Base-by-base conservation (phyloP, 2,113 vertebrate species). In the Cnemophilus loriae region DNA sequence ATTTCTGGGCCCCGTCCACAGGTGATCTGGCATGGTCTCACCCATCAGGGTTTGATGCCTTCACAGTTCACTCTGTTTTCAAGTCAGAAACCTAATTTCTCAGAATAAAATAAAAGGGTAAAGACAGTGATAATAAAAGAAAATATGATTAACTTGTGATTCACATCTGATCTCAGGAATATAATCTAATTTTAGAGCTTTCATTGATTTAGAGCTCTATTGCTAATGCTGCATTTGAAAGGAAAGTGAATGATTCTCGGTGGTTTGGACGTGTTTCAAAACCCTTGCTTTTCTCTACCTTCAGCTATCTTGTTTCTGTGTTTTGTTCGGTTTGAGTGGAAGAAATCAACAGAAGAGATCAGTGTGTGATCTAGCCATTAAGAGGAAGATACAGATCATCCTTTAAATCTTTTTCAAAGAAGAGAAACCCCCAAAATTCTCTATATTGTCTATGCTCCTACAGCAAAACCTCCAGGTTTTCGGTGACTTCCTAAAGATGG, bases 151-250 rank as follows among this genome's bases (percentile, higher is more conserved):
- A 95, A 91, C 93, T 91, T 88, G 84, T 96, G 96, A 95, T 96
- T 96, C 95, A 94, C 95, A 96, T 97, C 94, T 96, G 95, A 96
- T 96, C 94, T 93, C 92, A 96, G 89, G 93, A 86, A 90, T 71
- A 94, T 94, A 96, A 97, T 93, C 95, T 90, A 91, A 97, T 97
- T 87, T 95, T 95, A 93, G 91, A 71, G 59, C 83, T 96, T 95
- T 95, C 96, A 94, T 95, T 96, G 92, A 91, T 91, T 97, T 96
- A 95, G 79, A 93, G 90, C 85, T 93, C 84, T 93, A 70, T 59
- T 91, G 93, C 89, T 94, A 95, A 95, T 95, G 92, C 87, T 92
- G 86, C 90, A 90, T 93, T 87, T 93, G 95, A 93, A 96, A 93
- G 88, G 73, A 95, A 90, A 96, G 96, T 81, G 85, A 95, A 81